Base-by-base conservation (phyloP, 2,888 invertebrate species). In the Ctena decussata region DNA sequence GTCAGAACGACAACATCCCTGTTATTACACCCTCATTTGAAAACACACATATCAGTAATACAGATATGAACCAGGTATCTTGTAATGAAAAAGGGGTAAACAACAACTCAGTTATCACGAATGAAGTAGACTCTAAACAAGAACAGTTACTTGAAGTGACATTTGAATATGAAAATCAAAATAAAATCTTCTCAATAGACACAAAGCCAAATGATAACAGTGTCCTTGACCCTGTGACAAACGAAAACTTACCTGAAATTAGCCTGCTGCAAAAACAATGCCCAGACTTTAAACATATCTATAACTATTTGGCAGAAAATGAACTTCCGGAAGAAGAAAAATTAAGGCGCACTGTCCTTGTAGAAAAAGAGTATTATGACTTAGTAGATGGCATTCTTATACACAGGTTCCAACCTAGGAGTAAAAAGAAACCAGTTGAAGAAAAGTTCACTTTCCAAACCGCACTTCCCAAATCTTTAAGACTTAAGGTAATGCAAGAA, bases 381-480 rank as follows among this genome's bases (percentile, higher is more conserved):
- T 60, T 60, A 60, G 27, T 60, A 60, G 60, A 60, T 30, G 60
- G 60, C 18, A 60, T 60, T 60, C 60, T 60, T 18, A 60, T 60
- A 5, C 60, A 60, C 60, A 60, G 60, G 30, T 60, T 60, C 18
- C 60, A 60, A 60, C 15, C 44, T 12, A 8, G 44, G 8, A 15
- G 11, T 12, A 44, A 44, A 15, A 44, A 44, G 15, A 12, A 8
- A 12, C 15, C 44, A 12, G 11, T 15, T 12, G 44, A 44, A 44
- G 44, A 44, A 44, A 44, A 44, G 15, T 15, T 44, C 15, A 15
- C 15, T 15, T 12, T 15, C 8, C 44, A 44, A 44, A 44, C 15
- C 15, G 83, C 80, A 24, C 30, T 86, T 5, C 81, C 83, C 0
- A 69, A 41, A 46, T 30, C 27, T 12, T n/a, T 77, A n/a, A 41